Evolutionary conservation across 2,797 vertebrate genomes (phyloP).

Genomic region (Eulemur rubriventer): DNA sequence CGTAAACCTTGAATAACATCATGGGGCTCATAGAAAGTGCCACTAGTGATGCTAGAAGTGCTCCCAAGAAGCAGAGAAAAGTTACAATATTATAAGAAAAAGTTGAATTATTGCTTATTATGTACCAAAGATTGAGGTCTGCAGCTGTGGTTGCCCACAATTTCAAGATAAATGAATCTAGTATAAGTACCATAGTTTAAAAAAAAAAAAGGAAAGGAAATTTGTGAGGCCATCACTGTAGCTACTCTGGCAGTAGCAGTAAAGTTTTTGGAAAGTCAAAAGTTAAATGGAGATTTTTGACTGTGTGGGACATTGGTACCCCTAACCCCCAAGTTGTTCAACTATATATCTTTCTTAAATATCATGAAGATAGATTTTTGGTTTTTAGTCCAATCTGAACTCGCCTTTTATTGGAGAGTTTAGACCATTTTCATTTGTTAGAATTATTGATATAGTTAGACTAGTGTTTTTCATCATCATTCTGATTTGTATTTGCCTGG

Average conservation of each 20-base stretch:
- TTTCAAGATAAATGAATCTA: neutral
- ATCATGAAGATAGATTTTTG: neutral
- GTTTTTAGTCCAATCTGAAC: neutral
- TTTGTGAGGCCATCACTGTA: neutral
- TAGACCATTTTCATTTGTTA: neutral
- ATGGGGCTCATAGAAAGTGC: neutral
- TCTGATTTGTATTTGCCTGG: neutral
- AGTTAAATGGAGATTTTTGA: neutral
- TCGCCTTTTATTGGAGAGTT: slow-evolving; percentile 6
- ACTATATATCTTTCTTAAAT: neutral
- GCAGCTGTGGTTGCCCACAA: neutral
- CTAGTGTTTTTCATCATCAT: neutral
- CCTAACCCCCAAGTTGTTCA: neutral
- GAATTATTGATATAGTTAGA: neutral
- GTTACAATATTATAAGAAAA: neutral
- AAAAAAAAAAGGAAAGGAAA: neutral
- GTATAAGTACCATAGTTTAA: neutral
- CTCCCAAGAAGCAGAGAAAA: neutral
- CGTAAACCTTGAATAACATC: neutral
- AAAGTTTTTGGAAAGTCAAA: neutral
- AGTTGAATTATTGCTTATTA: neutral
- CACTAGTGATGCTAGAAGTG: neutral
- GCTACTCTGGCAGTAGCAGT: neutral
- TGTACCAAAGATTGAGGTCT: neutral
- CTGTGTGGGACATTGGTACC: neutral